Percentiles rank a stretch among this genome's conserved stretches.
These are phyloP conservation scores for human DNA, from an alignment of 2,113 vertebrate genomes.

Conservation along the genomic window DNA sequence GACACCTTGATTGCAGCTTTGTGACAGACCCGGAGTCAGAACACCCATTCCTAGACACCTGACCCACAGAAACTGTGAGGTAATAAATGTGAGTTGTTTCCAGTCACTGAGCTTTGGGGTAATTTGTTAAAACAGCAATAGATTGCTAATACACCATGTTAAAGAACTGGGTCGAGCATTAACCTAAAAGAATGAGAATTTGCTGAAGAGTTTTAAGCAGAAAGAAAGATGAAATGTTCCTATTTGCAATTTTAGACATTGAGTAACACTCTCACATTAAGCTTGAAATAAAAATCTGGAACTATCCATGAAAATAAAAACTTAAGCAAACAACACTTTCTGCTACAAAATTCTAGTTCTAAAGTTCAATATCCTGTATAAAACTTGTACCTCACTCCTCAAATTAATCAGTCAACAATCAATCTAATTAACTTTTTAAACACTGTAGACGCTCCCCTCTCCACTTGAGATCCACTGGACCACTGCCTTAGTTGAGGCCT, in stretches of 20 bases:
- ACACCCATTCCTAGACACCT: not conserved
- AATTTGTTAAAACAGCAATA: not conserved
- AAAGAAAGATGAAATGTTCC: not conserved
- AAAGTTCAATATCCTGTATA: not conserved
- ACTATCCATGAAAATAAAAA: not conserved
- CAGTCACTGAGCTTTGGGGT: not conserved
- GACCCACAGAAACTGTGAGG: not conserved
- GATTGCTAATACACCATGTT: not conserved
- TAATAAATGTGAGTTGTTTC: not conserved
- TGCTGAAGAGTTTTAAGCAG: not conserved
- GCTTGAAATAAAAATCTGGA: not conserved
- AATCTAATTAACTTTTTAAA: not conserved
- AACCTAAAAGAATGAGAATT: not conserved
- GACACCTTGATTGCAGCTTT: not conserved
- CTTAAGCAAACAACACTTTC: not conserved
- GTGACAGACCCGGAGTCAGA: not conserved
- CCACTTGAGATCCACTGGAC: not conserved
- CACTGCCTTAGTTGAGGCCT: not conserved
- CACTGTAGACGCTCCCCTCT: not conserved
- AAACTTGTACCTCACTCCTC: not conserved
- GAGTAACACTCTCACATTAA: not conserved
- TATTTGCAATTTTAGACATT: not conserved
- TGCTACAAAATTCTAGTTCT: not conserved
- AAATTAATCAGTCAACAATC: not conserved
- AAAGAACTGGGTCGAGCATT: not conserved